Conservation (phyloP, 2,888 invertebrate species). For the Autographa pulchrina region DNA sequence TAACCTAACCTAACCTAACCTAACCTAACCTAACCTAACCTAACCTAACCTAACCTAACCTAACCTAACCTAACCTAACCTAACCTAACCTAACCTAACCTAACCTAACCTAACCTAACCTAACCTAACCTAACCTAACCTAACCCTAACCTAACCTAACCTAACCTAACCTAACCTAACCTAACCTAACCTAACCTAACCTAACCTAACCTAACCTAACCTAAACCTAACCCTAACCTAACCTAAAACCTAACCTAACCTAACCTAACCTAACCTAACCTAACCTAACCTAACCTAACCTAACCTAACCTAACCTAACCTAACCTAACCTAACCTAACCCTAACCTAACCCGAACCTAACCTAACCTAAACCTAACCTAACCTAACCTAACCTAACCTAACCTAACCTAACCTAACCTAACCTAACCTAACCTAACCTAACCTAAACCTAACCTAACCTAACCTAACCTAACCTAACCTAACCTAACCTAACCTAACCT, state of each 20-base stretch:
- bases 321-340: slow-evolving; percentile 34
- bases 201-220: slow-evolving; percentile 48
- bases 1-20: slow-evolving; percentile 43
- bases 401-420: slow-evolving; percentile 29
- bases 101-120: slow-evolving; percentile 39
- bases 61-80: slow-evolving; percentile 14
- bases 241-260: slow-evolving; percentile 54
- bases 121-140: slow-evolving; percentile 23
- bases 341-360: slow-evolving; percentile 41
- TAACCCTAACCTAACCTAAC: slow-evolving; percentile 40
- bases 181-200: slow-evolving; percentile 38
- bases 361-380: slow-evolving; percentile 41
- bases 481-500: slow-evolving; percentile 48
- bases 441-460: slow-evolving; percentile 38
- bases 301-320: slow-evolving; percentile 51
- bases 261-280: slow-evolving; percentile 53
- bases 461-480: slow-evolving; percentile 44
- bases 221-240: too few relatives aligned
- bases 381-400: slow-evolving; percentile 33
- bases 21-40: slow-evolving; percentile 44
- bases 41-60: slow-evolving; percentile 29
- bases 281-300: slow-evolving; percentile 54
- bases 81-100: slow-evolving; percentile 42
- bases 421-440: slow-evolving; percentile 18
- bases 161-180: slow-evolving; percentile 41